Percentiles rank a stretch among this genome's conserved stretches.
Evolutionary conservation across 1,140 invertebrate genomes (phyloP).

Genomic region (Bombyx mori): DNA sequence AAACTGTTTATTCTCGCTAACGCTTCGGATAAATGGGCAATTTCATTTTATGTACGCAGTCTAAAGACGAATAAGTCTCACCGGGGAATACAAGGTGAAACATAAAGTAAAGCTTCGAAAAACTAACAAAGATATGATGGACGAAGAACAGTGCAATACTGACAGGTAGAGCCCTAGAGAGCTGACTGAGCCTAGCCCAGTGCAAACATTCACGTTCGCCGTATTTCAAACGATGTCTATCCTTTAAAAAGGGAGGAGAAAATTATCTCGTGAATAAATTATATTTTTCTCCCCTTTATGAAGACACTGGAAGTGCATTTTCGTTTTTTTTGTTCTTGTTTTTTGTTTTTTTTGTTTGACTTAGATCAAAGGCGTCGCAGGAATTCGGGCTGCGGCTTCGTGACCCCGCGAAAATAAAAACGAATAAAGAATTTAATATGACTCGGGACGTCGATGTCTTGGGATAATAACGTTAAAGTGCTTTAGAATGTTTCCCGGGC

Average conservation of each 20-base stretch:
- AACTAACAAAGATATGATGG: slow-evolving; percentile 3
- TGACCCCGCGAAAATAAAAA: slow-evolving; percentile 61
- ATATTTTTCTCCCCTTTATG: slow-evolving; percentile 67
- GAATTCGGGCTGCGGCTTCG: slow-evolving; percentile 43
- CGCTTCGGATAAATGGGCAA: no score
- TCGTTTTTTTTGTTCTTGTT: slow-evolving; percentile 45
- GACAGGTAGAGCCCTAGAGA: slow-evolving; percentile 35
- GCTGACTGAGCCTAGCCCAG: slow-evolving; percentile 20
- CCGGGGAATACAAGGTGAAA: no score
- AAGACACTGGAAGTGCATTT: slow-evolving; percentile 68
- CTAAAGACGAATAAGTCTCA: no score
- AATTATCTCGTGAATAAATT: slow-evolving; percentile 71
- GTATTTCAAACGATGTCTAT: slow-evolving; percentile 48
- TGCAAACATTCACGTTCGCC: slow-evolving; percentile 54
- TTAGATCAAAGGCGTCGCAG: slow-evolving; percentile 63
- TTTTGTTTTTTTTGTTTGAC: slow-evolving; percentile 35
- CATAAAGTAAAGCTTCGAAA: no score
- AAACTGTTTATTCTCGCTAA: no score
- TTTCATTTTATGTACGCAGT: no score
- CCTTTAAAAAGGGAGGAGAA: slow-evolving; percentile 58
- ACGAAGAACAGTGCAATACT: slow-evolving; percentile 16
- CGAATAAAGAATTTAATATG: slow-evolving; percentile 65
- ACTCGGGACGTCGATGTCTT: slow-evolving; percentile 45
- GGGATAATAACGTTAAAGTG: slow-evolving; percentile 56
- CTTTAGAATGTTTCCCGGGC: slow-evolving; percentile 42